Evolutionary conservation across 2,797 vertebrate species (phyloP).

Genomic region (Acrossocheilus fasciatus): DNA sequence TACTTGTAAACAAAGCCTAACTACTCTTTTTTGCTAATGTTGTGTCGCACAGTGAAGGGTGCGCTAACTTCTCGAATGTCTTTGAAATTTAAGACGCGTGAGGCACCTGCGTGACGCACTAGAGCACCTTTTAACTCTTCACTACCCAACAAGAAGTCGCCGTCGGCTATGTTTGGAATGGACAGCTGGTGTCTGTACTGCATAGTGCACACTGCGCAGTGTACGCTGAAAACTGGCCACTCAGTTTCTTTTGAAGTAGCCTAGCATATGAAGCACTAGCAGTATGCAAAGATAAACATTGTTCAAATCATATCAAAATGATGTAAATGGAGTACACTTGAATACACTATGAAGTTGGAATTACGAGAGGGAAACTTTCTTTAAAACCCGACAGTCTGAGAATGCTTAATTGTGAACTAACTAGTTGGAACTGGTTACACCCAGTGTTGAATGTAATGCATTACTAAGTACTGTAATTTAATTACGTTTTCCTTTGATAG

Average conservation of each 20-base stretch:
- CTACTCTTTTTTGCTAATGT: constrained; percentile 64
- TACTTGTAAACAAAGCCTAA: constrained; percentile 71
- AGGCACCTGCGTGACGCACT: constrained; percentile 88
- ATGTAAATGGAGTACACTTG: background rate
- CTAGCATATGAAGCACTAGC: background rate
- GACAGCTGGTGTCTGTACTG: background rate
- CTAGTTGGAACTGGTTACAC: background rate
- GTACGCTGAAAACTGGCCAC: background rate
- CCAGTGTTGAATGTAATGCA: background rate
- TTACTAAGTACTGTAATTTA: background rate
- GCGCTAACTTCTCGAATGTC: constrained; percentile 54
- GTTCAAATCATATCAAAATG: background rate
- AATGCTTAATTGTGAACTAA: background rate
- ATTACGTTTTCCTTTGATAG: background rate
- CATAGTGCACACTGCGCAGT: constrained; percentile 9
- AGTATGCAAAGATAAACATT: background rate
- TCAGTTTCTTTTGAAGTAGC: background rate
- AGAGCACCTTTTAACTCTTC: constrained; percentile 89
- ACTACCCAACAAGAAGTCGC: background rate
- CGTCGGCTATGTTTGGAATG: background rate
- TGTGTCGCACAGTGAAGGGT: constrained; percentile 71
- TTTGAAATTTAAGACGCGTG: constrained; percentile 75
- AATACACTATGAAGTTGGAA: background rate
- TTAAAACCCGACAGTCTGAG: background rate
- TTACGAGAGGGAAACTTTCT: background rate